Percentiles rank a stretch among this genome's conserved stretches.
These are phyloP conservation scores for Synanthedon andrenaeformis DNA, from an alignment of 2,888 invertebrate species.

Conservation along the genomic window DNA sequence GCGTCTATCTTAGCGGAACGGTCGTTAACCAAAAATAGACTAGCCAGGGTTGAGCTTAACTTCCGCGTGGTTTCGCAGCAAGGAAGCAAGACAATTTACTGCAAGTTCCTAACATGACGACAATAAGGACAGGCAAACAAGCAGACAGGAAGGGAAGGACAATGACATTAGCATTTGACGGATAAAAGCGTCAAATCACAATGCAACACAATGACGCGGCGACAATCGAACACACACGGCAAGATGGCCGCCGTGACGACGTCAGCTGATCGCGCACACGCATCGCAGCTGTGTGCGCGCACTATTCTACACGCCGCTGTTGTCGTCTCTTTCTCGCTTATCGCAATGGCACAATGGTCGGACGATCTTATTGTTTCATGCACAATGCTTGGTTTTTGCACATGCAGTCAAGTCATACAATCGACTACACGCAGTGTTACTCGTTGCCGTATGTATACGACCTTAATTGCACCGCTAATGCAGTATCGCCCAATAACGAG, in stretches of 20 bases:
- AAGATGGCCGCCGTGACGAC: conserved; percentile 57
- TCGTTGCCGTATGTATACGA: too few relatives aligned
- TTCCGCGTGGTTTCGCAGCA: conserved; percentile 46
- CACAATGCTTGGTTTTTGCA: conserved; percentile 25
- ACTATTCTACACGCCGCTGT: conserved; percentile 20
- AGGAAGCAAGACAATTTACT: conserved; percentile 19
- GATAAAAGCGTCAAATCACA: conserved; percentile 42
- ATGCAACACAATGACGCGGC: conserved; percentile 54
- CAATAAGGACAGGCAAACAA: neutral
- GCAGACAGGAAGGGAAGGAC: conserved; percentile 32
- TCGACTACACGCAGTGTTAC: too few relatives aligned
- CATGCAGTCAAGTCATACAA: neutral
- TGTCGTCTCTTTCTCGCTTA: conserved; percentile 43
- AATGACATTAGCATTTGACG: conserved; percentile 57
- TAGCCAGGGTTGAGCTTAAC: conserved; percentile 47
- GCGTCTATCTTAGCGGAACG: conserved; percentile 34
- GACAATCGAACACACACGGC: conserved; percentile 50
- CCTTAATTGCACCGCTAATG: too few relatives aligned
- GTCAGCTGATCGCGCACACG: conserved; percentile 65
- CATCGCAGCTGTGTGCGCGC: conserved; percentile 33
- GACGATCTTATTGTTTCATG: conserved; percentile 41
- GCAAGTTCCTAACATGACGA: conserved; percentile 4
- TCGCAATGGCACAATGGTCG: conserved; percentile 38
- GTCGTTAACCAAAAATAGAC: conserved; percentile 56
- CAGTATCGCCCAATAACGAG: too few relatives aligned